Conservation (phyloP, 2,797 vertebrate species). For the Dermochelys coriacea region DNA sequence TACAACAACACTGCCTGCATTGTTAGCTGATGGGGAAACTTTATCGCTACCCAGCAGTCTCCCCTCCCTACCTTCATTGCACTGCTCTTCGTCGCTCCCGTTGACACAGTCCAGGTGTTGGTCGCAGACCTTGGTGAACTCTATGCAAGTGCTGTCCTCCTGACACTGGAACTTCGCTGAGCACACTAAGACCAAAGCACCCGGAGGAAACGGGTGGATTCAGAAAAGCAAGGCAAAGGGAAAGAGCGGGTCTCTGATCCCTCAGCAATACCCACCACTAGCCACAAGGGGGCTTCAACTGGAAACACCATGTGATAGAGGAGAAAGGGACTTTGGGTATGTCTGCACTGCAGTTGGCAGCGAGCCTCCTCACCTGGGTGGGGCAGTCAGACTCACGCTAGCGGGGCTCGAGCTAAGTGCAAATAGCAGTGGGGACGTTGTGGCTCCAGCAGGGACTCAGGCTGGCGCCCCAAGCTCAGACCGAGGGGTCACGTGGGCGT, state of each 20-base stretch:
- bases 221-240: accelerated
- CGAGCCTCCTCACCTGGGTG: neutral
- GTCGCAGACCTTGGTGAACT: slow-evolving; percentile 89
- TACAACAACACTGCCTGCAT: neutral
- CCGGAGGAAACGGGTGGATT: neutral
- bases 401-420: neutral
- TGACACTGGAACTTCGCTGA: slow-evolving; percentile 88
- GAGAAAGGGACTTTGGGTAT: neutral
- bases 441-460: neutral
- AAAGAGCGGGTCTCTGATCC: neutral
- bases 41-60: neutral
- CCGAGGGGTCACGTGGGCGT: neutral
- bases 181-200: slow-evolving; percentile 84
- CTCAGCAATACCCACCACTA: neutral
- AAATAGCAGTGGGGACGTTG: no score
- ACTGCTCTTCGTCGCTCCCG: slow-evolving; percentile 87
- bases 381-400: neutral
- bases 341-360: neutral
- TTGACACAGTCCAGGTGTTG: slow-evolving; percentile 86
- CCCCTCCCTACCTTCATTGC: slow-evolving; percentile 82
- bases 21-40: accelerated
- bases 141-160: slow-evolving; percentile 89
- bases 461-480: neutral
- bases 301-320: neutral
- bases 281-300: neutral